A percentile compares a stretch with the other conserved stretches of the same genome.
Evolutionary conservation across 2,797 vertebrate genomes (phyloP).

Genomic region (Garrulus glandarius): DNA sequence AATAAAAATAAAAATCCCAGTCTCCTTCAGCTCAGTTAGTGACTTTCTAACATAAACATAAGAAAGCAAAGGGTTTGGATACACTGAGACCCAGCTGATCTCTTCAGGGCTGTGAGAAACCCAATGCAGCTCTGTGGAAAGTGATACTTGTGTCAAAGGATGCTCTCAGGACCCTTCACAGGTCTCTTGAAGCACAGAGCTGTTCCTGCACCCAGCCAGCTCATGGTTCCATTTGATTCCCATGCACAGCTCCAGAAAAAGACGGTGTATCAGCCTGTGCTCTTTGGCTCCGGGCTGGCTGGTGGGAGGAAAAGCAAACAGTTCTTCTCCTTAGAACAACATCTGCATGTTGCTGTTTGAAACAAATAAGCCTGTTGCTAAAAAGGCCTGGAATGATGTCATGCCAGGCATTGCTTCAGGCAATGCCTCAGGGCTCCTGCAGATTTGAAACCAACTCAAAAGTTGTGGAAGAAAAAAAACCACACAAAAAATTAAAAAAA

Average conservation of each 20-base stretch:
- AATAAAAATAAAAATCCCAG: neutral
- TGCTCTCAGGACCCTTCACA: neutral
- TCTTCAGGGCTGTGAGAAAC: neutral
- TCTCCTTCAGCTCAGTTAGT: neutral
- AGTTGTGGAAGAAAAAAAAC: neutral
- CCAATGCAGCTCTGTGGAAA: neutral
- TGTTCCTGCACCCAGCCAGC: neutral
- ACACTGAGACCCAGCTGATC: neutral
- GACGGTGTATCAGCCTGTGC: neutral
- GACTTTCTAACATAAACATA: neutral
- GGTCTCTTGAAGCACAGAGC: neutral
- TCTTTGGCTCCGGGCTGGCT: neutral
- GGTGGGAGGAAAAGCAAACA: conserved; percentile 1
- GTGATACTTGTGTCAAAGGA: neutral
- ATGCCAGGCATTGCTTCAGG: neutral
- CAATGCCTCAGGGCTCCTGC: conserved; percentile 4
- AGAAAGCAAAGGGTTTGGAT: neutral
- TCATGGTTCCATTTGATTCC: neutral
- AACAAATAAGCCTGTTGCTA: conserved; percentile 38
- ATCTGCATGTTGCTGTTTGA: conserved; percentile 43
- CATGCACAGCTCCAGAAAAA: neutral
- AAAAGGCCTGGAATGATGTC: conserved; percentile 32
- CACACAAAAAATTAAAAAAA: neutral
- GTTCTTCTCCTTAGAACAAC: conserved; percentile 23
- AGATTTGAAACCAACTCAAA: neutral